These are phyloP conservation scores for Nymphalis c-album DNA, from an alignment of 2,888 invertebrate genomes.

Conservation along the genomic window DNA sequence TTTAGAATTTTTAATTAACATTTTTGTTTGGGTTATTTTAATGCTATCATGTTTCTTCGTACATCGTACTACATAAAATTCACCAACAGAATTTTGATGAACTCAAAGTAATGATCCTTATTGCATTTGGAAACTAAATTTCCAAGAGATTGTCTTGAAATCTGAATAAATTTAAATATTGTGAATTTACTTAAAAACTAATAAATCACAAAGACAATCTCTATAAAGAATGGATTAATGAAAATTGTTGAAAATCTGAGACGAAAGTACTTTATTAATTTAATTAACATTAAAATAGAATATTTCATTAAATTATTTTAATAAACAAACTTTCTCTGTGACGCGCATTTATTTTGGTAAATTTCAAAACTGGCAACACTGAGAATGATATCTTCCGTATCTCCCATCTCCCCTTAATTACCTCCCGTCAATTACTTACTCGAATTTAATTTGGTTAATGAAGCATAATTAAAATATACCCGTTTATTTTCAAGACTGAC, in stretches of 20 bases:
- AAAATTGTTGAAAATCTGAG: constrained; percentile 1
- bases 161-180: too few relatives aligned
- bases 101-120: too few relatives aligned
- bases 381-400: constrained; percentile 56
- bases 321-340: constrained; percentile 47
- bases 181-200: too few relatives aligned
- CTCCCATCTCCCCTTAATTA: constrained; percentile 65
- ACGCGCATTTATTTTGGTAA: constrained; percentile 47
- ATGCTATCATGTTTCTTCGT: too few relatives aligned
- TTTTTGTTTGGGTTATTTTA: too few relatives aligned
- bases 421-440: constrained; percentile 75
- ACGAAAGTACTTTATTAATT: not conserved
- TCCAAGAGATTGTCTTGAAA: too few relatives aligned
- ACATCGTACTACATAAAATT: too few relatives aligned
- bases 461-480: constrained; percentile 80
- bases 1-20: too few relatives aligned
- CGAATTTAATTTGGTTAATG: constrained; percentile 81
- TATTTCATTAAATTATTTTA: constrained; percentile 50
- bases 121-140: too few relatives aligned
- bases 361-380: constrained; percentile 54
- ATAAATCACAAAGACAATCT: not conserved
- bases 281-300: constrained; percentile 7
- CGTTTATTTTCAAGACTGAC: constrained; percentile 68
- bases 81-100: too few relatives aligned
- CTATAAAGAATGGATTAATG: not conserved